Evolutionary conservation across 2,797 vertebrate genomes (phyloP).

Genomic region (Pogoniulus pusillus): DNA sequence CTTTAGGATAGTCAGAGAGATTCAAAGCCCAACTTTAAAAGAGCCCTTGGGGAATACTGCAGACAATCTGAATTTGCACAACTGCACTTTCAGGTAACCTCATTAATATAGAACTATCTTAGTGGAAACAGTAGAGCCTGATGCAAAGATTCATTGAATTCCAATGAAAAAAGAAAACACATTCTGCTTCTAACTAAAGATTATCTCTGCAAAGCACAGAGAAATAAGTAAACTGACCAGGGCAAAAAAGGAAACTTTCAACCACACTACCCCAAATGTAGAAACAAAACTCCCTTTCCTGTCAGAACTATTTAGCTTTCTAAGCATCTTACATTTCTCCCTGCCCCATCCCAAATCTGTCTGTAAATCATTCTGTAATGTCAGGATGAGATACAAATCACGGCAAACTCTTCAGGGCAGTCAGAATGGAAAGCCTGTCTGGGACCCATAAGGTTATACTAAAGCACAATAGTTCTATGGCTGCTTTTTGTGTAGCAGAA

Average conservation of each 20-base stretch:
- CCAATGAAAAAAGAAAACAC: neutral
- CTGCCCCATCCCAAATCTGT: no score
- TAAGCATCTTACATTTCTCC: neutral
- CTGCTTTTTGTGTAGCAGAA: neutral
- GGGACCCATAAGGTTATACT: neutral
- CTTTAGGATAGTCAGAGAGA: neutral
- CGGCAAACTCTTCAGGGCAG: neutral
- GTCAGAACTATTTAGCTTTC: neutral
- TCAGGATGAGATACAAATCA: neutral
- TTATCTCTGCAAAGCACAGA: neutral
- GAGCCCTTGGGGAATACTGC: neutral
- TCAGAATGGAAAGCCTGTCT: neutral
- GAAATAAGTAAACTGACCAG: no score
- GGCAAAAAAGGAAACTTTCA: neutral
- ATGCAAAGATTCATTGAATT: neutral
- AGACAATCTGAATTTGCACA: slow-evolving; percentile 23
- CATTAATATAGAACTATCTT: slow-evolving; percentile 25
- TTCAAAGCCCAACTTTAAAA: neutral
- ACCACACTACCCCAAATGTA: neutral
- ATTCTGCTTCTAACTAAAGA: neutral
- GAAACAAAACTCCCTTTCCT: neutral
- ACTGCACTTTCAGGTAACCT: slow-evolving; percentile 24
- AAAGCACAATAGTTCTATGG: neutral
- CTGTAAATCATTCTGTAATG: neutral
- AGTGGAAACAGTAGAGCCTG: neutral